A percentile compares a stretch with the other conserved stretches of the same genome.
Evolutionary conservation across 1,140 invertebrate genomes (phyloP).

Genomic region (Pinna nobilis): DNA sequence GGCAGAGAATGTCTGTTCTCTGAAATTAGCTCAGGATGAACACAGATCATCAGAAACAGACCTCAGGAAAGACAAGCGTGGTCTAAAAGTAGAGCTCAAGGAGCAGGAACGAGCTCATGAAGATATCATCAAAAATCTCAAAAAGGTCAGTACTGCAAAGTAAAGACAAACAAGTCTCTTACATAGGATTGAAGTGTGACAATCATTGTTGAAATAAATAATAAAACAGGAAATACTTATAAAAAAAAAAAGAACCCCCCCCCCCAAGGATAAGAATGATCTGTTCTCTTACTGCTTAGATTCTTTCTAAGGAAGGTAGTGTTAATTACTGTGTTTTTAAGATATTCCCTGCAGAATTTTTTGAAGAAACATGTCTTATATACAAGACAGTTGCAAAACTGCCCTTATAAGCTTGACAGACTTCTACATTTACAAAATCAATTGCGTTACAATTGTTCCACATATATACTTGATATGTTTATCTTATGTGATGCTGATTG

Average conservation of each 20-base stretch:
- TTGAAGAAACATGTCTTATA: too few relatives aligned
- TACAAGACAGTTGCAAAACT: too few relatives aligned
- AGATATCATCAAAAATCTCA: constrained; percentile 80
- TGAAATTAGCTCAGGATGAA: constrained; percentile 85
- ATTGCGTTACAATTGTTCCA: too few relatives aligned
- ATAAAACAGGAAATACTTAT: too few relatives aligned
- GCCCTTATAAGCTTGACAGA: too few relatives aligned
- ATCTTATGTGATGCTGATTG: not conserved
- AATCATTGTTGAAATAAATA: not conserved
- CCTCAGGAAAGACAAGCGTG: constrained; percentile 86
- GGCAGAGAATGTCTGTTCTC: constrained; percentile 84
- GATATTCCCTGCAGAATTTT: too few relatives aligned
- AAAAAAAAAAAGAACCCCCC: too few relatives aligned
- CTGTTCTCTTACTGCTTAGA: too few relatives aligned
- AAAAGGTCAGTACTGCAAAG: constrained; percentile 75
- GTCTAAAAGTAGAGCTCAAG: constrained; percentile 83
- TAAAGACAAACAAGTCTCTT: not conserved
- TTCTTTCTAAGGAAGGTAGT: too few relatives aligned
- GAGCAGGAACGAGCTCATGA: constrained; percentile 83
- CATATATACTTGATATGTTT: not conserved
- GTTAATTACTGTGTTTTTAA: too few relatives aligned
- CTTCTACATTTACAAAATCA: too few relatives aligned
- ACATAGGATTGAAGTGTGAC: not conserved
- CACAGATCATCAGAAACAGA: constrained; percentile 85
- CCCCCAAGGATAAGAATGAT: too few relatives aligned